These are phyloP conservation scores for Plotosus lineatus DNA, from an alignment of 2,113 vertebrate species.

Conservation along the genomic window DNA sequence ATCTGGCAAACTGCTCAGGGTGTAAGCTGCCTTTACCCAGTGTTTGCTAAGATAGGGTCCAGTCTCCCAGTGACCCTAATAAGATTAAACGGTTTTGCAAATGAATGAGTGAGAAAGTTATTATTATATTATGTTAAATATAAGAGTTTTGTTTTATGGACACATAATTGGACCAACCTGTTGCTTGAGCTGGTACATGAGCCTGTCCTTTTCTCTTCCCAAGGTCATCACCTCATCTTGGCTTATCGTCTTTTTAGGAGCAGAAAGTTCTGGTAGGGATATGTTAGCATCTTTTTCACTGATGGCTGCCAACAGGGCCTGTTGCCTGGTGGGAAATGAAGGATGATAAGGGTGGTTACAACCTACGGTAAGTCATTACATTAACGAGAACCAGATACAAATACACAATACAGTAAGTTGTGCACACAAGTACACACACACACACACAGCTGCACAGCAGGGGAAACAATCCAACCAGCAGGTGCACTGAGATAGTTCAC, in stretches of 20 bases:
- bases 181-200: constrained; percentile 94
- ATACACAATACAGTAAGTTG: constrained; percentile 12
- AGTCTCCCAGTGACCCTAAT: too few relatives aligned
- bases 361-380: constrained; percentile 54
- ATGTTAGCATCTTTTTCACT: constrained; percentile 98
- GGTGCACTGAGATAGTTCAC: constrained; percentile 48
- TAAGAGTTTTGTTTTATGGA: neutral
- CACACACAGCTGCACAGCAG: constrained; percentile 30
- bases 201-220: constrained; percentile 91
- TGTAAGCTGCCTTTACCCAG: too few relatives aligned
- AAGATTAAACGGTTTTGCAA: too few relatives aligned
- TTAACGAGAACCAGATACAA: constrained; percentile 46
- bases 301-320: constrained; percentile 92
- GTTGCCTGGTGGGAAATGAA: constrained; percentile 79
- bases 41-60: too few relatives aligned
- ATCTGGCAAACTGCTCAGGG: too few relatives aligned
- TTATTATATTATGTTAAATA: neutral
- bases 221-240: constrained; percentile 94
- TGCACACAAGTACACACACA: neutral
- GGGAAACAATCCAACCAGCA: constrained; percentile 37
- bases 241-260: constrained; percentile 89
- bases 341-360: constrained; percentile 41
- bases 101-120: too few relatives aligned
- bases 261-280: constrained; percentile 90
- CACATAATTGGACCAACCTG: constrained; percentile 74